Conservation (phyloP, 2,113 vertebrate species). For the Pundamilia nyererei region DNA sequence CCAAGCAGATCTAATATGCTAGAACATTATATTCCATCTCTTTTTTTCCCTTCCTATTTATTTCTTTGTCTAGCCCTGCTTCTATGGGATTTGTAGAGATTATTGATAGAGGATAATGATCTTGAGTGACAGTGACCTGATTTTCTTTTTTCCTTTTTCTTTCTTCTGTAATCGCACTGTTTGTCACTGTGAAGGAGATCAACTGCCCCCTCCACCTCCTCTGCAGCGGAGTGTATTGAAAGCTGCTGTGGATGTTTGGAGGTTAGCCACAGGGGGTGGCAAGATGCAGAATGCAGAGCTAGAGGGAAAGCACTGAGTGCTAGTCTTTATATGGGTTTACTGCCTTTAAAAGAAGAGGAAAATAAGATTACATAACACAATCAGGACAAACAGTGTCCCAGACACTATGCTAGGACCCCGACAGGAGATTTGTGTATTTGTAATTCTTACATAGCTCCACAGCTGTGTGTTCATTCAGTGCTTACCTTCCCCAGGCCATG, state of each 20-base stretch:
- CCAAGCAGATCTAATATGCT: conserved; percentile 56
- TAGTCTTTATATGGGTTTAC: conserved; percentile 15
- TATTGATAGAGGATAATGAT: conserved; percentile 60
- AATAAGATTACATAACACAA: conserved; percentile 40
- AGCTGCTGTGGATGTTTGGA: conserved; percentile 39
- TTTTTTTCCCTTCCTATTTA: neutral
- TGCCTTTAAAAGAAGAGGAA: conserved; percentile 30
- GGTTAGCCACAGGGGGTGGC: conserved; percentile 28
- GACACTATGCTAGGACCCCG: neutral
- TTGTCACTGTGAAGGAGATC: conserved; percentile 26
- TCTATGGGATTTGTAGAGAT: conserved; percentile 55
- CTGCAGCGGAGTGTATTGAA: conserved; percentile 6
- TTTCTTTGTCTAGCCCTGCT: conserved; percentile 40
- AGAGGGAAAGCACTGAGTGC: neutral
- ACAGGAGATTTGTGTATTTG: conserved; percentile 2
- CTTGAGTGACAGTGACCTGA: conserved; percentile 61
- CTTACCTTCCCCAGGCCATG: conserved; percentile 37
- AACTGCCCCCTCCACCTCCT: neutral
- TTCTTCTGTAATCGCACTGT: conserved; percentile 26
- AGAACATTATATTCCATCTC: conserved; percentile 35
- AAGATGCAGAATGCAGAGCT: conserved; percentile 2
- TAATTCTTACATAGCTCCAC: conserved; percentile 14
- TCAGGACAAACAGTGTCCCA: conserved; percentile 12
- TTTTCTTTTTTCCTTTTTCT: conserved; percentile 20
- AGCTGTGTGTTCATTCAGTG: conserved; percentile 16